Conservation (phyloP, 2,797 vertebrate species). For the Chrosomus eos region DNA sequence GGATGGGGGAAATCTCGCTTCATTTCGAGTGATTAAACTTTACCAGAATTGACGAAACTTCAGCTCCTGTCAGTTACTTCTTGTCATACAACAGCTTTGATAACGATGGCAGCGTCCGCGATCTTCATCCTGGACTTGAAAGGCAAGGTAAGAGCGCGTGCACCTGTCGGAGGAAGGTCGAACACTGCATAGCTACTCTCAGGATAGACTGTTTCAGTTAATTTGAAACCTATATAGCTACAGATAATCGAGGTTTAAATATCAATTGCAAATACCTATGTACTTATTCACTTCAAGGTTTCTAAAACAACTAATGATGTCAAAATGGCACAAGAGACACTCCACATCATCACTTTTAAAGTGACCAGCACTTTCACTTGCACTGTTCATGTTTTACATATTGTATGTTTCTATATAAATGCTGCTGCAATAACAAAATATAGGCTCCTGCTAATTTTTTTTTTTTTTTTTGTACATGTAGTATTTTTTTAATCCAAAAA, state of each 20-base stretch:
- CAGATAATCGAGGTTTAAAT: not conserved
- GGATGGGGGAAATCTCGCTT: constrained; percentile 41
- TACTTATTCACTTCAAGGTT: not conserved
- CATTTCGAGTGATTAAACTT: constrained; percentile 28
- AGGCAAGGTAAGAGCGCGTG: constrained; percentile 79
- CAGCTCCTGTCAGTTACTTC: not conserved
- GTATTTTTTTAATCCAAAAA: not conserved
- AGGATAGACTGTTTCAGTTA: not conserved
- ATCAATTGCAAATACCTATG: not conserved
- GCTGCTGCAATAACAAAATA: not conserved
- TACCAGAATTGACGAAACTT: constrained; percentile 11
- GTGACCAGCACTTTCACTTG: not conserved
- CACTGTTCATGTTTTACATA: not conserved
- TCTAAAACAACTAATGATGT: not conserved
- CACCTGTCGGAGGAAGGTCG: constrained; percentile 46
- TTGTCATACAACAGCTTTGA: not conserved
- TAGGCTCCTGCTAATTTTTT: too few relatives aligned
- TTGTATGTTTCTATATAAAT: not conserved
- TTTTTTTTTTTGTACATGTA: not conserved
- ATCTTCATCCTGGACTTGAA: constrained; percentile 84
- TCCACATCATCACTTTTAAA: not conserved
- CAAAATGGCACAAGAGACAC: not conserved
- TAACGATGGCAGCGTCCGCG: constrained; percentile 81
- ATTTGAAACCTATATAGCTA: not conserved
- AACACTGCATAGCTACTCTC: not conserved